Base-by-base conservation (phyloP, 2,797 vertebrate genomes). In the Mormyrops attenuatus region DNA sequence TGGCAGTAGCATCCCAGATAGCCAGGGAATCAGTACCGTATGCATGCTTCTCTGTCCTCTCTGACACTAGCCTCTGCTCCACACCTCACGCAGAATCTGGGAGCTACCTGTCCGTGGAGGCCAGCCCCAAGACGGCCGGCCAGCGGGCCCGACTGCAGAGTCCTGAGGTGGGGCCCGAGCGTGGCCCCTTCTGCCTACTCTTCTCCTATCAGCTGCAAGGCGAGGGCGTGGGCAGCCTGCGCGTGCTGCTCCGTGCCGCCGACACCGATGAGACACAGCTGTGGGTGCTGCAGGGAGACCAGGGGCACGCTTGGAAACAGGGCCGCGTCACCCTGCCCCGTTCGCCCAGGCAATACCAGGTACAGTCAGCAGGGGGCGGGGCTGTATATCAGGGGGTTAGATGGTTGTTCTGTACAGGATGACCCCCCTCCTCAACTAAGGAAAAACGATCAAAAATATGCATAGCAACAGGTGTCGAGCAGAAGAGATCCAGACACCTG, bases 121-220 rank as follows among this genome's bases (percentile, higher is more conserved):
- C 96, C 69, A 97, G 96, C 0, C 94, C 96, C 49, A 96, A 96
- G 92, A 95, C 94, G 17, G 97, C 97, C 91, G 95, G 96, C 77
- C 97, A 98, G 93, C 96, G 92, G 1, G 98, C 97, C 0, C 94
- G 97, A 0, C 96, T 99, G 52, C 92, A 98, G 90, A 99, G 98
- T 93, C 97, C 98, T 0, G 90, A 93, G 0, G 94, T 99, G 90
- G 94, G 95, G n/a, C 95, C 97, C 0, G 97, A 97, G 38, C 95
- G 94, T 0, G 98, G 97, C 0, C 97, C 97, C 0, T 95, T 98
- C 89, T 99, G 98, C 95, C 96, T 99, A 93, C 95, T 97, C 87
- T 99, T 99, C 94, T 97, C 96, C 90, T 99, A 99, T 93, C 97
- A 96, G 92, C 95, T 97, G 1, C 95, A 92, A 13, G 98, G 98